Evolutionary conservation across 2,888 invertebrate genomes (phyloP).

Genomic region (Euzophera pinguis): DNA sequence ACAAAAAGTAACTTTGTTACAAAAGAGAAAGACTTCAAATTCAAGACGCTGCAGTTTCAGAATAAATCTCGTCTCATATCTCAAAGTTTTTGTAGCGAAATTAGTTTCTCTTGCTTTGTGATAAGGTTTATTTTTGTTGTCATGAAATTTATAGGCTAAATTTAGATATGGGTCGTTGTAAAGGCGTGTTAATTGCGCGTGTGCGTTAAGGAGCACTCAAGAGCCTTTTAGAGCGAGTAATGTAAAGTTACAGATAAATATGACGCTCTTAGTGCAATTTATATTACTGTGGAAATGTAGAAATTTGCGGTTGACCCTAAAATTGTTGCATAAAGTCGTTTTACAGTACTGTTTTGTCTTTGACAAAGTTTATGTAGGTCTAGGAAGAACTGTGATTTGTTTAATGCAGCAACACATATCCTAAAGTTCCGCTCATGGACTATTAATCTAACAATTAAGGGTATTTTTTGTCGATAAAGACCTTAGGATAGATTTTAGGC

Average conservation of each 20-base stretch:
- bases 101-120: not conserved
- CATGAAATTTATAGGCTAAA: slow-evolving; percentile 35
- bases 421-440: too few relatives aligned
- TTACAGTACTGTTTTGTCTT: too few relatives aligned
- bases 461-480: too few relatives aligned
- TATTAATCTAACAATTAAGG: too few relatives aligned
- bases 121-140: not conserved
- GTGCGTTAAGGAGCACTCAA: slow-evolving; percentile 43
- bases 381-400: too few relatives aligned
- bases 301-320: not conserved
- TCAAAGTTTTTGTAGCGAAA: not conserved
- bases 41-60: not conserved
- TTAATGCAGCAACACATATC: too few relatives aligned
- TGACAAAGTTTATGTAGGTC: too few relatives aligned
- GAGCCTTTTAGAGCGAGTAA: slow-evolving; percentile 26
- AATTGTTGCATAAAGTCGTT: not conserved
- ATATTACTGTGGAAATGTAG: not conserved
- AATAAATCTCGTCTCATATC: not conserved
- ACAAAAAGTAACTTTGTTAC: not conserved
- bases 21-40: not conserved
- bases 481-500: too few relatives aligned
- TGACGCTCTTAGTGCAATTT: slow-evolving; percentile 6
- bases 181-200: slow-evolving; percentile 42
- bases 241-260: slow-evolving; percentile 9
- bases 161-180: slow-evolving; percentile 48